Percentiles rank a stretch among this genome's conserved stretches.
Evolutionary conservation across 2,888 invertebrate genomes (phyloP).

Genomic region (Orgyia antiqua): DNA sequence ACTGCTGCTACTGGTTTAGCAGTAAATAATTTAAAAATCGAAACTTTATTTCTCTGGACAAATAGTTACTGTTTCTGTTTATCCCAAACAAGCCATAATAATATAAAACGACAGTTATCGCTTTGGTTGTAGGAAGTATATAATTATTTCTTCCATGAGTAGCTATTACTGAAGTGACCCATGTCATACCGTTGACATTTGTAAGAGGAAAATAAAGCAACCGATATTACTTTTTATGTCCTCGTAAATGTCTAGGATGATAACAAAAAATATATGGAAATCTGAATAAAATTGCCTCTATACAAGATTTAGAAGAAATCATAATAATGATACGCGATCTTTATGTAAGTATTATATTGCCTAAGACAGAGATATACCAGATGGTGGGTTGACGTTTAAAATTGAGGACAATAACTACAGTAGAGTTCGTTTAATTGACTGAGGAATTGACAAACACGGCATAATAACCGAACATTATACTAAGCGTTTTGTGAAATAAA

Average conservation of each 20-base stretch:
- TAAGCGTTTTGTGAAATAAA: too few relatives aligned
- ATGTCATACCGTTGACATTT: slow-evolving; percentile 18
- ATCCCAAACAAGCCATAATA: too few relatives aligned
- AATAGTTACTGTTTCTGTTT: too few relatives aligned
- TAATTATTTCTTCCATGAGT: background rate
- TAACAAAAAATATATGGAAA: background rate
- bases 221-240: slow-evolving; percentile 5
- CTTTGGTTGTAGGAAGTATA: background rate
- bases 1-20: too few relatives aligned
- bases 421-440: background rate
- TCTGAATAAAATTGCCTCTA: background rate
- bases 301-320: background rate
- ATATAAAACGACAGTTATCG: too few relatives aligned
- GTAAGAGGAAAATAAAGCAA: slow-evolving; percentile 21
- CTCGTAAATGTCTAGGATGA: background rate
- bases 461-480: too few relatives aligned
- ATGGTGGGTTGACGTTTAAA: too few relatives aligned
- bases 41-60: too few relatives aligned
- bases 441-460: background rate
- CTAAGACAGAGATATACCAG: background rate
- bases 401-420: background rate
- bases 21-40: too few relatives aligned
- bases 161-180: slow-evolving; percentile 14
- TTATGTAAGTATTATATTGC: background rate
- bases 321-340: background rate